Percentiles rank a stretch among this genome's conserved stretches.
Conservation (phyloP, 2,113 vertebrate genomes). For the Glaucomys volans region DNA sequence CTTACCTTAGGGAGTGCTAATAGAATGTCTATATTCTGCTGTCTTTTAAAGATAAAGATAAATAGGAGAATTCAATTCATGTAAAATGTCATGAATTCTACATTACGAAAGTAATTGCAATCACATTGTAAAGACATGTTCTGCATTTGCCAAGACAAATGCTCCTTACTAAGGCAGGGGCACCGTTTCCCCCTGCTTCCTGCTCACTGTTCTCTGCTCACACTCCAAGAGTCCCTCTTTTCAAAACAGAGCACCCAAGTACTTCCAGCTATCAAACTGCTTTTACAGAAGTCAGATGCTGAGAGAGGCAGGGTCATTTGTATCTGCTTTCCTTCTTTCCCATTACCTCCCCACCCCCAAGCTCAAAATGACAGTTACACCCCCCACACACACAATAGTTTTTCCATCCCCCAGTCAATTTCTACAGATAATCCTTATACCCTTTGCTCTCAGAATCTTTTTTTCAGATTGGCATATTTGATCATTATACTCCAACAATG, state of each 20-base stretch:
- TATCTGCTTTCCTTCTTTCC: slow-evolving; percentile 49
- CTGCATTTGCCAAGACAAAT: slow-evolving; percentile 71
- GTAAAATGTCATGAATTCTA: slow-evolving; percentile 67
- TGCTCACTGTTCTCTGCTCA: not conserved
- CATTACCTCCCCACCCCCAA: not conserved
- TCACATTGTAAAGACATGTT: slow-evolving; percentile 71
- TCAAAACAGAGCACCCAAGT: slow-evolving; percentile 22
- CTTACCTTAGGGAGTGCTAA: slow-evolving; percentile 76
- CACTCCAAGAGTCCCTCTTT: not conserved
- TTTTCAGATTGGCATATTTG: not conserved
- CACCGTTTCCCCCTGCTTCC: not conserved
- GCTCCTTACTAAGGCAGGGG: slow-evolving; percentile 21
- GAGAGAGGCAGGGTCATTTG: not conserved
- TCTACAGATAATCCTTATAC: slow-evolving; percentile 55
- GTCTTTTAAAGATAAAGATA: slow-evolving; percentile 78
- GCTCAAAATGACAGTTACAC: slow-evolving; percentile 63
- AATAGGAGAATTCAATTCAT: slow-evolving; percentile 73
- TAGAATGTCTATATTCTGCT: slow-evolving; percentile 80
- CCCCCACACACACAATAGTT: not conserved
- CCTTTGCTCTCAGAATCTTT: slow-evolving; percentile 45
- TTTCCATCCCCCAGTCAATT: slow-evolving; percentile 36
- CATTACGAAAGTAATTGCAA: slow-evolving; percentile 79
- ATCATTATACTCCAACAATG: slow-evolving; percentile 59
- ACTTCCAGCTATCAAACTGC: slow-evolving; percentile 30
- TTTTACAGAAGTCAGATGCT: slow-evolving; percentile 37